Conservation (phyloP, 1,140 invertebrate genomes). For the Orchesella cincta region DNA sequence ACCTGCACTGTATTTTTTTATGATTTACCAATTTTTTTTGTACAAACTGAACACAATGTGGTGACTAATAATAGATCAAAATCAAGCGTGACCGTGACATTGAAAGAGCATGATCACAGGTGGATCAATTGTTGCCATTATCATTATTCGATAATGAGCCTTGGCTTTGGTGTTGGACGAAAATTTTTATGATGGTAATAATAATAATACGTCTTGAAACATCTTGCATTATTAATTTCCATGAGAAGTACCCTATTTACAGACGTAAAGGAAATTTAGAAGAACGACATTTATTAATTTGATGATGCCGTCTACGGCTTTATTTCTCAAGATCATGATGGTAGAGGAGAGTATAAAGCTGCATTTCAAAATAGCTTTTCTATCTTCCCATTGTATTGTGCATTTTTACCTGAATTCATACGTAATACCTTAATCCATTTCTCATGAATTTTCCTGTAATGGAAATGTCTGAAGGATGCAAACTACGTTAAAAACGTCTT, state of each 20-base stretch:
- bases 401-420: too few relatives aligned
- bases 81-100: slow-evolving; percentile 11
- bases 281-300: too few relatives aligned
- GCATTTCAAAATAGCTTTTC: too few relatives aligned
- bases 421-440: too few relatives aligned
- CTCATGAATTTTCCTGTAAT: too few relatives aligned
- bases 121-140: neutral
- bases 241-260: neutral
- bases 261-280: neutral
- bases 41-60: neutral
- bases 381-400: too few relatives aligned
- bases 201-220: neutral
- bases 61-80: neutral
- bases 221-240: neutral
- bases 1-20: neutral
- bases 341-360: too few relatives aligned
- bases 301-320: too few relatives aligned
- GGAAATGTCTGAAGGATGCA: too few relatives aligned
- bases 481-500: too few relatives aligned
- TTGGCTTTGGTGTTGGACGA: neutral
- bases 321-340: too few relatives aligned
- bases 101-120: neutral
- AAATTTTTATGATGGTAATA: neutral
- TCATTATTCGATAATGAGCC: neutral
- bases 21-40: neutral